Conservation (phyloP, 2,797 vertebrate species). For the Chelon auratus region DNA sequence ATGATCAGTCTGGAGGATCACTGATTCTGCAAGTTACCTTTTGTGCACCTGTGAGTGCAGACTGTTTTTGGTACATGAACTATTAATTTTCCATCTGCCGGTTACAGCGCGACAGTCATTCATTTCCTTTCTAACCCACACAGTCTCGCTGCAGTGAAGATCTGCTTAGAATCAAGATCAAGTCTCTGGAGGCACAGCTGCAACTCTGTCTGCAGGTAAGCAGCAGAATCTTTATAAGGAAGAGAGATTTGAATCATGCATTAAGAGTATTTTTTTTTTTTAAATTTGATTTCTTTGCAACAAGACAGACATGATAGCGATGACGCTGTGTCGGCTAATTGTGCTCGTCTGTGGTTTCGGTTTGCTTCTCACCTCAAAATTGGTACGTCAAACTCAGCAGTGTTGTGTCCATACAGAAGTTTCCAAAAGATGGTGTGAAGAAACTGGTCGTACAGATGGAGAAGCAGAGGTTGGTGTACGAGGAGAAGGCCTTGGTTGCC, state of each 20-base stretch:
- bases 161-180: slow-evolving; percentile 89
- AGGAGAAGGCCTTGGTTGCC: slow-evolving; percentile 89
- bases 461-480: slow-evolving; percentile 89
- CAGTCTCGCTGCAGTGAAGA: slow-evolving; percentile 94
- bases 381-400: slow-evolving; percentile 3
- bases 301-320: neutral
- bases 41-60: slow-evolving; percentile 33
- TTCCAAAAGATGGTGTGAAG: slow-evolving; percentile 89
- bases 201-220: slow-evolving; percentile 92
- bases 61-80: slow-evolving; percentile 40
- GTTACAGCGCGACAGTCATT: slow-evolving; percentile 59
- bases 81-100: slow-evolving; percentile 59
- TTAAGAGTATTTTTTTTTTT: neutral
- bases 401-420: slow-evolving; percentile 65
- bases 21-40: slow-evolving; percentile 34
- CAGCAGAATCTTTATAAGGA: neutral
- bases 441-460: slow-evolving; percentile 91
- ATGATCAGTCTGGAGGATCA: slow-evolving; percentile 20
- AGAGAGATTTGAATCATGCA: neutral
- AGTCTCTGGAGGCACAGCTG: slow-evolving; percentile 91
- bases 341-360: neutral
- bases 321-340: neutral
- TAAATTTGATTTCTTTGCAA: slow-evolving; percentile 5
- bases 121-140: slow-evolving; percentile 82
- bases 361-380: slow-evolving; percentile 4